Percentiles rank a stretch among this genome's conserved stretches.
These are phyloP conservation scores for Phalanger gymnotis DNA, from an alignment of 2,797 vertebrate genomes.

Conservation along the genomic window DNA sequence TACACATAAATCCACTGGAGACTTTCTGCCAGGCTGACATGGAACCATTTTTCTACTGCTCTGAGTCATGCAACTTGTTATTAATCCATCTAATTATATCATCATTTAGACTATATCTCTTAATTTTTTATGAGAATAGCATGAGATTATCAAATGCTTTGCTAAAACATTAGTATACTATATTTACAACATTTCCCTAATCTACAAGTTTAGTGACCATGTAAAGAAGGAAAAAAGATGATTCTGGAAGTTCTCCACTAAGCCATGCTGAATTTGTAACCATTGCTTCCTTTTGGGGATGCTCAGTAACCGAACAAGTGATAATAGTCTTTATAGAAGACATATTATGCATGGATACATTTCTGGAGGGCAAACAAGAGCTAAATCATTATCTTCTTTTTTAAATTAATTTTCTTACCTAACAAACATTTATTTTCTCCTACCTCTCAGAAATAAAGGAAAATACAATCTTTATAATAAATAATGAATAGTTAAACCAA, in stretches of 20 bases:
- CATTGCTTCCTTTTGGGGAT: neutral
- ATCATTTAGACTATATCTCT: neutral
- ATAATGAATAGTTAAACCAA: neutral
- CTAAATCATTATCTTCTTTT: neutral
- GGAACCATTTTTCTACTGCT: neutral
- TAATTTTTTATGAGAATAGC: neutral
- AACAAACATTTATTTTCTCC: neutral
- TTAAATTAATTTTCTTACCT: neutral
- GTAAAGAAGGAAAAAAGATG: neutral
- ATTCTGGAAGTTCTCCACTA: neutral
- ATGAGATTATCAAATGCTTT: neutral
- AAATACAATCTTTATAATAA: neutral
- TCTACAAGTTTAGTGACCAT: neutral
- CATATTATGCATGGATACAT: neutral
- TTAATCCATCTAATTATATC: neutral
- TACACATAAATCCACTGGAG: neutral
- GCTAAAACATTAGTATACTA: neutral
- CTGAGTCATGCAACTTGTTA: neutral
- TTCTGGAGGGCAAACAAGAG: neutral
- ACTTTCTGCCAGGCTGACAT: neutral
- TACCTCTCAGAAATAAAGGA: neutral
- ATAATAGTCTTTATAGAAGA: neutral
- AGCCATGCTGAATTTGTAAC: neutral
- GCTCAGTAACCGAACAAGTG: neutral
- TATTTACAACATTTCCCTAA: neutral